Base-by-base conservation (phyloP, 2,888 invertebrate species). In the Patella ulyssiponensis region DNA sequence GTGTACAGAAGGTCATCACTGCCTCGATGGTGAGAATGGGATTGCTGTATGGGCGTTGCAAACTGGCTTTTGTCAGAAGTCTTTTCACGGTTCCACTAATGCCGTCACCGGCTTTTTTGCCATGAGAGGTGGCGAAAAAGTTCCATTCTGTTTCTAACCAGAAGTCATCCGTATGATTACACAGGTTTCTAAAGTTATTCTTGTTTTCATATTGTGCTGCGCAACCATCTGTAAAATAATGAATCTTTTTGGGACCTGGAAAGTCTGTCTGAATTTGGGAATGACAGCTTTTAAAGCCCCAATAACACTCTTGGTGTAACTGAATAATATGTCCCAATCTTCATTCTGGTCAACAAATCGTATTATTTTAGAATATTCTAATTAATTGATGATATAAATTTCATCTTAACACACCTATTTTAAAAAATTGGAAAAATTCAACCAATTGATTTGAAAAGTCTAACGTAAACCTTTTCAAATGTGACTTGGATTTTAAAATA, bases 81-180 rank as follows among this genome's bases (percentile, higher is more conserved):
- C 76, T 9, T 52, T 76, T 76, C 2, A 76, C 76, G 14, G 76
- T 76, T 3, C 33, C 72, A 1, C 71, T 72, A 53, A 76, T 72
- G 5, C 76, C 76, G 54, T 76, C 76, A 33, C 71, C 54, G 53
- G 76, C 44, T n/a, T 72, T 54, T 73, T 77, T 77, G 56, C 77
- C 77, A 73, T 64, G 77, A 33, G 17, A 15, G 15, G 64, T 77
- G 3, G 23, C 54, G 44, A 73, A 73, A 23, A 73, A 53, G 44
- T 77, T 23, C 73, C 73, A 73, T 58, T 58, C 58, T 20, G n/a
- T 4, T 17, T 58, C 20, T 17, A 58, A 20, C n/a, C 17, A 20
- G 20, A 58, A 58, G 17, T 20, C 20, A 7, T 17, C 20, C 11
- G 17, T 5, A 9, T 54, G 44, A 15, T 71, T 9, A 52, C n/a